A percentile compares a stretch with the other conserved stretches of the same genome.
phyloP scores from a whole-genome alignment of 2,113 vertebrate genomes.

The Anser brachyrhynchus region DNA sequence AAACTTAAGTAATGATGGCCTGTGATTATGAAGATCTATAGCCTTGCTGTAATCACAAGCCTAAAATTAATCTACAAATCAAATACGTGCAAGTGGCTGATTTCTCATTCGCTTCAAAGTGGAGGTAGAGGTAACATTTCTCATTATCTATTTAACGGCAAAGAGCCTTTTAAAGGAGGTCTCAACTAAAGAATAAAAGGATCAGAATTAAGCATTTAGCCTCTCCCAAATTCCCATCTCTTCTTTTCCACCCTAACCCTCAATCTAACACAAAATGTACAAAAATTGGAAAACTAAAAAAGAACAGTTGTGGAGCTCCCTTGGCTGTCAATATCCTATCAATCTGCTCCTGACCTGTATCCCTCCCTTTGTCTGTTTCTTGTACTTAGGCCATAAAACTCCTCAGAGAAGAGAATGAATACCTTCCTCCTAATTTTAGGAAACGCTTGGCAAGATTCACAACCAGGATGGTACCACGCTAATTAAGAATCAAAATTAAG shows the following conservation, averaged over 20 bases:
- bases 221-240: neutral
- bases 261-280: neutral
- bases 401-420: neutral
- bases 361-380: neutral
- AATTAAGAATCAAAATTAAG: neutral
- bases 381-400: neutral
- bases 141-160: neutral
- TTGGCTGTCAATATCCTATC: neutral
- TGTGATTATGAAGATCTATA: neutral
- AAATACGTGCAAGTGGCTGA: neutral
- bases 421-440: neutral
- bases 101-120: neutral
- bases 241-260: neutral
- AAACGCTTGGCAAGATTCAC: neutral
- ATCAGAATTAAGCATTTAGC: neutral
- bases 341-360: neutral
- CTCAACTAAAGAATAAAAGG: neutral
- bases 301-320: neutral
- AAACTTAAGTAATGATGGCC: neutral
- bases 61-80: neutral
- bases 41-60: neutral
- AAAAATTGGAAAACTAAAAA: neutral
- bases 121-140: neutral
- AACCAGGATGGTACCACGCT: neutral
- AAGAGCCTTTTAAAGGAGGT: neutral